Conservation (phyloP, 2,797 vertebrate species). For the Cichlasoma orientale region DNA sequence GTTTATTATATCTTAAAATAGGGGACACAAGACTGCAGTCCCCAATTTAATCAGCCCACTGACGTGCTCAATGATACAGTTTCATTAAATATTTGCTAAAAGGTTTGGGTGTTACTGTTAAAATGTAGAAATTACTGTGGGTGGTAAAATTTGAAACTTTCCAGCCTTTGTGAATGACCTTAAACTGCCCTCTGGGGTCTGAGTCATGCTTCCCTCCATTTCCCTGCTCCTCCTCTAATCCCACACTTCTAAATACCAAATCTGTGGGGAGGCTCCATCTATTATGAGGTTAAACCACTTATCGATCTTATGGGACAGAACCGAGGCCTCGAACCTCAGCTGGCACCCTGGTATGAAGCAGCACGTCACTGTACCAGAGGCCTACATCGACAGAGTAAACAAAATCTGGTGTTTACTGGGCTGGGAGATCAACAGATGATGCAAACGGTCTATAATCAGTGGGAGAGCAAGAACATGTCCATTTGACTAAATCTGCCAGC, state of each 20-base stretch:
- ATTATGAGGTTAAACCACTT: constrained; percentile 73
- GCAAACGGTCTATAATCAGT: neutral
- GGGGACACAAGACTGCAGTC: neutral
- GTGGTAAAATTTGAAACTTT: neutral
- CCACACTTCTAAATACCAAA: constrained; percentile 43
- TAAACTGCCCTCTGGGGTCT: neutral
- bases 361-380: constrained; percentile 5
- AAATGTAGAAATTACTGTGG: neutral
- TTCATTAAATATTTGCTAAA: neutral
- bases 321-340: constrained; percentile 27
- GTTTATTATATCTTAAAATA: neutral
- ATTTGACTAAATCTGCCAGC: neutral
- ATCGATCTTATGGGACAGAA: constrained; percentile 63
- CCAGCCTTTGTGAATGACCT: neutral
- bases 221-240: constrained; percentile 53
- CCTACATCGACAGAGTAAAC: constrained; percentile 25
- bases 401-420: constrained; percentile 48
- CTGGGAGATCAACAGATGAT: neutral
- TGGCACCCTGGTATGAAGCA: constrained; percentile 40
- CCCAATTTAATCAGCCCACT: neutral
- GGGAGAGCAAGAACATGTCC: fast-evolving
- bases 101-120: neutral
- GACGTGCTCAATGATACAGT: no score
- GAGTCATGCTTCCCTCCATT: constrained; percentile 26
- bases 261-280: constrained; percentile 29